phyloP scores from a whole-genome alignment of 2,888 invertebrate species.

The Lasioglossum lativentre region DNA sequence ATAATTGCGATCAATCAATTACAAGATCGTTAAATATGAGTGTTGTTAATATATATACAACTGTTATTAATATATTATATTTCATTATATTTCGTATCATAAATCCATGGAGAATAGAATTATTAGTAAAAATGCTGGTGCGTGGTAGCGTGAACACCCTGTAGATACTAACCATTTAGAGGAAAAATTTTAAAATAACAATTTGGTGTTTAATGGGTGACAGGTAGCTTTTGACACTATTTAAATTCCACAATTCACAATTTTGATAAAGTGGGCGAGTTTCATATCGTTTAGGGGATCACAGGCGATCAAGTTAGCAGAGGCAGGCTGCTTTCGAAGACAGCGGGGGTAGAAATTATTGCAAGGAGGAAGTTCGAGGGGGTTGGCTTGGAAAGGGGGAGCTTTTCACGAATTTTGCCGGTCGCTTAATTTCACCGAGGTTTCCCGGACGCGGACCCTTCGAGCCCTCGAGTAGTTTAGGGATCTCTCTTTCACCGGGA shows the following conservation, averaged over 20 bases:
- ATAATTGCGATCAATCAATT: no score
- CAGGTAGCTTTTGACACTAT: no score
- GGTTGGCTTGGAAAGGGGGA: slow-evolving; percentile 12
- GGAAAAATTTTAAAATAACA: no score
- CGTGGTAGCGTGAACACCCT: no score
- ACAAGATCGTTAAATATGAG: not conserved
- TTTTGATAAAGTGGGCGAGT: no score
- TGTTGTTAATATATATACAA: no score
- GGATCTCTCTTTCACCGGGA: slow-evolving; percentile 45
- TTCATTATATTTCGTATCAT: not conserved
- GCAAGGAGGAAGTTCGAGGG: slow-evolving; percentile 26
- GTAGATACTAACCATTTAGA: no score
- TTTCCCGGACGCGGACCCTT: slow-evolving; percentile 38
- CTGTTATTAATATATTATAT: not conserved
- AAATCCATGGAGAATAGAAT: not conserved
- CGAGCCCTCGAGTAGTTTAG: slow-evolving; percentile 27
- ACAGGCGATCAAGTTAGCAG: not conserved
- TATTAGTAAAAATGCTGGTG: not conserved
- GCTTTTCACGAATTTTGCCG: slow-evolving; percentile 60
- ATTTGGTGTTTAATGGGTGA: no score
- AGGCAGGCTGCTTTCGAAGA: slow-evolving; percentile 5
- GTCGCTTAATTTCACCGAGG: slow-evolving; percentile 61
- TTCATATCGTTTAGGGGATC: not conserved
- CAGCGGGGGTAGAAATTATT: not conserved
- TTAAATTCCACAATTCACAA: no score